Percentiles rank a stretch among this genome's conserved stretches.
phyloP scores from a whole-genome alignment of 2,113 vertebrate species.

The Embiotoca jacksoni region DNA sequence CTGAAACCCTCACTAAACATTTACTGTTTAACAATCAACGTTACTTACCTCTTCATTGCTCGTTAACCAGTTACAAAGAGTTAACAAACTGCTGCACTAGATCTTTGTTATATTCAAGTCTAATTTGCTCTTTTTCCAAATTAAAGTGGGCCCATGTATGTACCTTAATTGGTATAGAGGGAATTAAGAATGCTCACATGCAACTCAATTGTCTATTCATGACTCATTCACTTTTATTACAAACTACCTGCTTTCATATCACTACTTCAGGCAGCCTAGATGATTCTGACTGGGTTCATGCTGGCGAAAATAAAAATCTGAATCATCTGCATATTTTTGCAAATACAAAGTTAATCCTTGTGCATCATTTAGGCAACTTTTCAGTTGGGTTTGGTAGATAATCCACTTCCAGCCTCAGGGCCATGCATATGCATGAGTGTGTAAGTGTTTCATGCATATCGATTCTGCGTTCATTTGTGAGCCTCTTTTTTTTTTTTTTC shows the following conservation, averaged over 20 bases:
- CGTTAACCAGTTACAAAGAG: neutral
- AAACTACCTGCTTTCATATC: conserved; percentile 58
- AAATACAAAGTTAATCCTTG: conserved; percentile 54
- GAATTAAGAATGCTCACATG: conserved; percentile 57
- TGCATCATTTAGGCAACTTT: conserved; percentile 50
- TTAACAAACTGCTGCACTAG: neutral
- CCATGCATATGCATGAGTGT: conserved; percentile 30
- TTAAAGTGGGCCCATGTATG: conserved; percentile 50
- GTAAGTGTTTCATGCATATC: conserved; percentile 44
- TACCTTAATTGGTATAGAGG: conserved; percentile 52
- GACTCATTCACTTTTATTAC: conserved; percentile 61
- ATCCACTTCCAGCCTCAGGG: conserved; percentile 54
- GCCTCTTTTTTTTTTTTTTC: conserved; percentile 10
- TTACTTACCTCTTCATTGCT: neutral
- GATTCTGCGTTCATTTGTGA: conserved; percentile 37
- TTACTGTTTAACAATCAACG: neutral
- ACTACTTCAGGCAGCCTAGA: conserved; percentile 28
- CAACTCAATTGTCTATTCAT: conserved; percentile 55
- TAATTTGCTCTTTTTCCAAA: conserved; percentile 57
- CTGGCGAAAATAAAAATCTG: conserved; percentile 50
- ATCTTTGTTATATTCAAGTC: conserved; percentile 34
- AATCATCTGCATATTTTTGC: conserved; percentile 55
- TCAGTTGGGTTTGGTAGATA: conserved; percentile 54
- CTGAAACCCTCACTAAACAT: neutral
- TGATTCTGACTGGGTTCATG: conserved; percentile 41